Evolutionary conservation across 2,797 vertebrate genomes (phyloP).

Genomic region (Ptychadena robeensis): DNA sequence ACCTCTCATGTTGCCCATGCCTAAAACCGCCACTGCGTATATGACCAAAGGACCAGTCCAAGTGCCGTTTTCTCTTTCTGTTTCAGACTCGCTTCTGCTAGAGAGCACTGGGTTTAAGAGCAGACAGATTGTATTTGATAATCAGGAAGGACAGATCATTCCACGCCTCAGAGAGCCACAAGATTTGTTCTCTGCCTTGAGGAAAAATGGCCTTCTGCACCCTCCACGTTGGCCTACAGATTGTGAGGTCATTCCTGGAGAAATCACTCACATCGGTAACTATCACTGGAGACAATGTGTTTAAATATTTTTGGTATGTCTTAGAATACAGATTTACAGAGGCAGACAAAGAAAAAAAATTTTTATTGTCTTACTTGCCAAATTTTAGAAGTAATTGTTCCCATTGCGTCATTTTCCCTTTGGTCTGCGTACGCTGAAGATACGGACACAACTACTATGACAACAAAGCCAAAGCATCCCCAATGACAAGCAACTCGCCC

Average conservation of each 20-base stretch:
- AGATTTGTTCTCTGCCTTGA: constrained; percentile 76
- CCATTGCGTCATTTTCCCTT: no score
- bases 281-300: neutral
- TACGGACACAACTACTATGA: no score
- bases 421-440: no score
- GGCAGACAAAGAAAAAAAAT: no score
- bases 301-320: neutral
- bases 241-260: constrained; percentile 85
- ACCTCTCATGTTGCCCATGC: no score
- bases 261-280: constrained; percentile 85
- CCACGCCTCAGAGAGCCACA: constrained; percentile 77
- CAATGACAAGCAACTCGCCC: no score
- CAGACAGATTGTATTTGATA: constrained; percentile 72
- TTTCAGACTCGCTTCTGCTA: constrained; percentile 70
- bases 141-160: constrained; percentile 67
- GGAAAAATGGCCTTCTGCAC: constrained; percentile 64
- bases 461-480: no score
- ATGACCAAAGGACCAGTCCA: neutral
- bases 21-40: no score
- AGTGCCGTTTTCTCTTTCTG: neutral
- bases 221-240: constrained; percentile 86
- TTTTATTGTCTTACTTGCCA: no score
- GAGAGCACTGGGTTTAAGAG: constrained; percentile 68
- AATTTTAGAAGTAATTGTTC: no score
- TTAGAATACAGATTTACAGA: no score